These are phyloP conservation scores for Calosoma granatense DNA, from an alignment of 1,140 invertebrate species.

Conservation along the genomic window DNA sequence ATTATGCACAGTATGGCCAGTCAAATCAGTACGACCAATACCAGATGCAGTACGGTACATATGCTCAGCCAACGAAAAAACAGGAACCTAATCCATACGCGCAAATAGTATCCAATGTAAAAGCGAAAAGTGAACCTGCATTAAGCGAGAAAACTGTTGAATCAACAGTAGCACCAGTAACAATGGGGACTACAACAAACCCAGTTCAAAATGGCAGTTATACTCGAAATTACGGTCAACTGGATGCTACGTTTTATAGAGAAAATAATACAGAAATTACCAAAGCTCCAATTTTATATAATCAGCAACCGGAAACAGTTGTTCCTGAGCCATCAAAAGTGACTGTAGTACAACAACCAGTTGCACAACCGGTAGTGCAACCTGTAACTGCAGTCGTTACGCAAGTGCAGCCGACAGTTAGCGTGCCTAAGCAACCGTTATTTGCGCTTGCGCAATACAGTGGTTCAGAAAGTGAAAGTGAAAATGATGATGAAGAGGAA, in stretches of 20 bases:
- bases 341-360: neutral
- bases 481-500: slow-evolving; percentile 27
- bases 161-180: neutral
- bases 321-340: neutral
- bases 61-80: slow-evolving; percentile 9
- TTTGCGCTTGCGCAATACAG: slow-evolving; percentile 49
- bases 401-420: slow-evolving; percentile 12
- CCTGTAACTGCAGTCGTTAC: too few relatives aligned
- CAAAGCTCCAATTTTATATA: slow-evolving; percentile 16
- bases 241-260: neutral
- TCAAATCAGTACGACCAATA: slow-evolving; percentile 25
- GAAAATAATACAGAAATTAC: neutral
- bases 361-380: neutral
- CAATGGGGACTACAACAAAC: slow-evolving; percentile 6
- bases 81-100: slow-evolving; percentile 26
- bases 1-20: slow-evolving; percentile 23
- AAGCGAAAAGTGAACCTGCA: neutral
- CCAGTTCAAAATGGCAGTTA: slow-evolving; percentile 12
- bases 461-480: slow-evolving; percentile 39
- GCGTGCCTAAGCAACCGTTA: slow-evolving; percentile 30
- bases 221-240: neutral
- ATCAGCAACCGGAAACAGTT: neutral
- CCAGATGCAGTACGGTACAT: neutral
- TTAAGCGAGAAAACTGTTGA: neutral
- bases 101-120: slow-evolving; percentile 28